These are phyloP conservation scores for Macquaria australasica DNA, from an alignment of 2,113 vertebrate genomes.

Conservation along the genomic window DNA sequence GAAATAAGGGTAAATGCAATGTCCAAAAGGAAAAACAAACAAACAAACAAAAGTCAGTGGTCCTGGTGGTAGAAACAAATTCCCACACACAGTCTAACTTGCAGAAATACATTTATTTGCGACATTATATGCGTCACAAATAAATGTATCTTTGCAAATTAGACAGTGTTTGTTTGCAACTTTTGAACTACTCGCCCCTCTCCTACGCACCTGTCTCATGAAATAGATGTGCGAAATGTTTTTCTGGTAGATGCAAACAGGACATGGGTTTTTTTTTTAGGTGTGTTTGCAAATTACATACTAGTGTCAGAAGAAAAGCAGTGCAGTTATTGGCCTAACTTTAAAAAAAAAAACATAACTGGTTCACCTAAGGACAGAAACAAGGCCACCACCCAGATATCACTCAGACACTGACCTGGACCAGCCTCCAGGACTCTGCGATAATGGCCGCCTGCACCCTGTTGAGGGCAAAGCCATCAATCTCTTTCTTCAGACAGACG, in stretches of 20 bases:
- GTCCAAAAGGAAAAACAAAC: neutral
- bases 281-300: neutral
- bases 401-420: conserved; percentile 83
- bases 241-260: neutral
- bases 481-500: conserved; percentile 89
- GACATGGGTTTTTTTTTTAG: no score
- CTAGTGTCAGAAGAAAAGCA: neutral
- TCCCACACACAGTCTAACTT: no score
- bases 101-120: no score
- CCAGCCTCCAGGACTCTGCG: conserved; percentile 95
- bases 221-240: no score
- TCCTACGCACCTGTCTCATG: no score
- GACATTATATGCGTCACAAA: no score
- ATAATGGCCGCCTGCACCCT: conserved; percentile 95
- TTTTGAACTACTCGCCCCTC: no score
- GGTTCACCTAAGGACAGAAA: neutral
- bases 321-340: neutral
- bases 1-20: no score
- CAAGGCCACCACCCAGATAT: neutral
- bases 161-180: no score
- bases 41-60: neutral
- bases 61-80: neutral
- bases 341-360: neutral
- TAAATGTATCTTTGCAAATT: no score
- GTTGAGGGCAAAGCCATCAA: conserved; percentile 94